Percentiles rank a stretch among this genome's conserved stretches.
phyloP scores from a whole-genome alignment of 2,888 invertebrate genomes.

The Habroteleia sp. region DNA sequence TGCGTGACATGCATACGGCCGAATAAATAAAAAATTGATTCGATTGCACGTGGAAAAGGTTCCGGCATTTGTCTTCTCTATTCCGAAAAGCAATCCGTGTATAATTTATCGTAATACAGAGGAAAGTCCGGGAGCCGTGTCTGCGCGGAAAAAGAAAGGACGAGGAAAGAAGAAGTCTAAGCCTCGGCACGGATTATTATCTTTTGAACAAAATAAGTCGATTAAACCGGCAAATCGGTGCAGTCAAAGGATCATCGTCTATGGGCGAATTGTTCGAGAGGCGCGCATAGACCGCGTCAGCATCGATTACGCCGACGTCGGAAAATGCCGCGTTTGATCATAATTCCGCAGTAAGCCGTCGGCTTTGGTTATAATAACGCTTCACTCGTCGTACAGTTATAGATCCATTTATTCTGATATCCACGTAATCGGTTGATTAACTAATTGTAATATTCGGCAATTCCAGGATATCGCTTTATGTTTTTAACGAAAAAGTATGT shows the following conservation, averaged over 20 bases:
- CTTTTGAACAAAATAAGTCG: conserved; percentile 58
- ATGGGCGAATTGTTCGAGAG: conserved; percentile 50
- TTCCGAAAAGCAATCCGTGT: conserved; percentile 27
- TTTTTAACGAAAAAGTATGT: background rate
- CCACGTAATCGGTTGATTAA: conserved; percentile 38
- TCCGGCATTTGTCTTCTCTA: conserved; percentile 8
- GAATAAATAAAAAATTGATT: background rate
- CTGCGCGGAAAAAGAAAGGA: conserved; percentile 13
- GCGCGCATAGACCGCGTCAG: conserved; percentile 53
- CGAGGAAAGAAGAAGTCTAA: conserved; percentile 19
- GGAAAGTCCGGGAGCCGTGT: conserved; percentile 18
- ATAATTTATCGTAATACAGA: conserved; percentile 32
- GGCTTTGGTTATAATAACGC: conserved; percentile 51
- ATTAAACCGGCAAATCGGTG: conserved; percentile 57
- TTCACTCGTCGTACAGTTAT: conserved; percentile 38
- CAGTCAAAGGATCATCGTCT: conserved; percentile 60
- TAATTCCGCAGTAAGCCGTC: conserved; percentile 56
- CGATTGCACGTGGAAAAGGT: no score
- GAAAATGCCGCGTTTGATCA: conserved; percentile 59
- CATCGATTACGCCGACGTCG: conserved; percentile 56
- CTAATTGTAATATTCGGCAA: conserved; percentile 21
- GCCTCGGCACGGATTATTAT: conserved; percentile 47
- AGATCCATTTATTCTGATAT: conserved; percentile 50
- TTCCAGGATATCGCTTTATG: background rate
- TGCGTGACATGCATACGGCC: no score